Conservation (phyloP, 2,113 vertebrate genomes). For the Silurus asotus region DNA sequence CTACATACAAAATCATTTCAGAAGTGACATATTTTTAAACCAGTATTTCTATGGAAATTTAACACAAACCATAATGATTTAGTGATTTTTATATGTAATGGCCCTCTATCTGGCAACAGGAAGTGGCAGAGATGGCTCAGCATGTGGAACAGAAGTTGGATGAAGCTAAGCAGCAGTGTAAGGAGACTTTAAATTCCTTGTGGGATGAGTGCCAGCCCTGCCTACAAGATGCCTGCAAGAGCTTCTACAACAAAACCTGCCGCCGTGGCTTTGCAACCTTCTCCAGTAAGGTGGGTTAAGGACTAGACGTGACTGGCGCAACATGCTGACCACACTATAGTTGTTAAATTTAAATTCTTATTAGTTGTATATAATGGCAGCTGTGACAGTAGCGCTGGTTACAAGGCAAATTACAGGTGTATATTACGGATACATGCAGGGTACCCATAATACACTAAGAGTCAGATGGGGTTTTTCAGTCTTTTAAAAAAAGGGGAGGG, state of each 20-base stretch:
- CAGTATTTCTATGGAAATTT: neutral
- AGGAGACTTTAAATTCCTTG: conserved; percentile 71
- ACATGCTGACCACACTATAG: neutral
- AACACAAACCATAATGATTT: neutral
- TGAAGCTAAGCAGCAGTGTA: conserved; percentile 83
- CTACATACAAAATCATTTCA: neutral
- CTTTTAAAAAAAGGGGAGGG: neutral
- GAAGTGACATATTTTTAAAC: neutral
- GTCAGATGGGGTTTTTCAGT: neutral
- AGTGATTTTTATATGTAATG: neutral
- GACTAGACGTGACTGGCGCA: neutral
- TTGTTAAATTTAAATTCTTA: neutral
- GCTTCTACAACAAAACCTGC: conserved; percentile 79
- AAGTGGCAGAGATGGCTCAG: conserved; percentile 77
- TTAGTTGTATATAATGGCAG: neutral
- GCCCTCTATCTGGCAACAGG: conserved; percentile 64
- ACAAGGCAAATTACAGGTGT: neutral
- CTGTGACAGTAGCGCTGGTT: neutral
- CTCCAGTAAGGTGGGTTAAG: conserved; percentile 73
- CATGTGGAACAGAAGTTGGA: conserved; percentile 83
- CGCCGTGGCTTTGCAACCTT: conserved; percentile 72
- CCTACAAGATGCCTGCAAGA: conserved; percentile 82
- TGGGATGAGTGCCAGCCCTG: conserved; percentile 86
- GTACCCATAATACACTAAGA: neutral
- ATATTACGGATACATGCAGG: neutral